Evolutionary conservation across 2,113 vertebrate species (phyloP).

Genomic region (Lethenteron camtschaticum): DNA sequence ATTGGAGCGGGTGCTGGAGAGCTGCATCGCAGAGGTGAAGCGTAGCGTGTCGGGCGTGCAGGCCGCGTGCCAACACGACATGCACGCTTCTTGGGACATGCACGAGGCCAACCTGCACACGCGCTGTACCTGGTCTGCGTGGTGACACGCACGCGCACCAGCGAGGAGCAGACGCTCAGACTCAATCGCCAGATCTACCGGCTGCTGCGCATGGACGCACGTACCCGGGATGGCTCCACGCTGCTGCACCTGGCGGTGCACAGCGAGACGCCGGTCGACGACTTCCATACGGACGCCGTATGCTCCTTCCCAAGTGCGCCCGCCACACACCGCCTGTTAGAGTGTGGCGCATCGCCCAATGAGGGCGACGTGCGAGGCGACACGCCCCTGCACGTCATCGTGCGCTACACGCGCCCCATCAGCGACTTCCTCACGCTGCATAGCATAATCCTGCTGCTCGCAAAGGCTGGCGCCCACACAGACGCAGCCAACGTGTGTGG

Average conservation of each 20-base stretch:
- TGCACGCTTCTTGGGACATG: constrained; percentile 47
- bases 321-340: constrained; percentile 70
- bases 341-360: constrained; percentile 69
- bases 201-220: constrained; percentile 61
- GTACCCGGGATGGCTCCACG: constrained; percentile 53
- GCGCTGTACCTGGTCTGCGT: constrained; percentile 89
- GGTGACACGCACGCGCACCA: constrained; percentile 66
- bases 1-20: constrained; percentile 67
- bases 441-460: constrained; percentile 81
- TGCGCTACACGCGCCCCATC: constrained; percentile 94
- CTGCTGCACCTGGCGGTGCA: constrained; percentile 78
- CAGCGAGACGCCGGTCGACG: constrained; percentile 64
- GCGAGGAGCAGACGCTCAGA: constrained; percentile 37
- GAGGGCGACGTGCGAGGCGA: constrained; percentile 68
- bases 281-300: constrained; percentile 92
- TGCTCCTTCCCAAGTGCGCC: constrained; percentile 82
- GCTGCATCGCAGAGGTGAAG: constrained; percentile 71
- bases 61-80: constrained; percentile 30
- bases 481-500: constrained; percentile 95
- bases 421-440: constrained; percentile 95
- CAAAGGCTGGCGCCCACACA: constrained; percentile 83
- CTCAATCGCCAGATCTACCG: constrained; percentile 92
- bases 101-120: constrained; percentile 90
- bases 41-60: constrained; percentile 50
- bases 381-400: constrained; percentile 74